Conservation (phyloP, 92 coral and sea anemone genomes). For the Epizoanthus fatuus region DNA sequence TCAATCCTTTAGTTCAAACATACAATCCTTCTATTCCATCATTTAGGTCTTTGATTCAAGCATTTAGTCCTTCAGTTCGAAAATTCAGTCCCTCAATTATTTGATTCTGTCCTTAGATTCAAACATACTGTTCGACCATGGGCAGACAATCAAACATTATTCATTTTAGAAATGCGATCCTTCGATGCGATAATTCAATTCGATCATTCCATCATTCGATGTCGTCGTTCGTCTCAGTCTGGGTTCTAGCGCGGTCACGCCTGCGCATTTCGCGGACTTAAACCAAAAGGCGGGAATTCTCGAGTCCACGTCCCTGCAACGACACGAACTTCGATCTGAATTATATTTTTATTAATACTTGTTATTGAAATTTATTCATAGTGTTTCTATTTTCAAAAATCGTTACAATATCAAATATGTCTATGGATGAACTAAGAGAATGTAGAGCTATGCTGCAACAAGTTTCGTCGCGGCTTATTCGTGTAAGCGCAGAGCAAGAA, state of each 20-base stretch:
- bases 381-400: background rate
- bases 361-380: conserved; percentile 1
- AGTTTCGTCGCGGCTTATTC: conserved; percentile 10
- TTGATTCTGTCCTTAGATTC: conserved; percentile 4
- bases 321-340: background rate
- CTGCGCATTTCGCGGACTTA: conserved; percentile 1
- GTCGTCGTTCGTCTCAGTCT: conserved; percentile 2
- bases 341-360: background rate
- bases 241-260: conserved; percentile 14
- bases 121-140: conserved; percentile 2
- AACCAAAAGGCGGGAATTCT: conserved; percentile 9
- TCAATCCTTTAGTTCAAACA: no score
- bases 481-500: conserved; percentile 4
- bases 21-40: no score
- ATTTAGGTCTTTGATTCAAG: no score
- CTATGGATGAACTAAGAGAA: background rate
- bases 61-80: background rate
- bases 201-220: conserved; percentile 6
- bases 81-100: background rate
- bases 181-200: background rate
- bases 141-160: background rate
- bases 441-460: conserved; percentile 18
- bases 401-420: background rate
- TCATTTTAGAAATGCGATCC: conserved; percentile 4
- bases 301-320: background rate